These are phyloP conservation scores for Apis mellifera DNA, from an alignment of 1,140 invertebrate species.

Conservation along the genomic window DNA sequence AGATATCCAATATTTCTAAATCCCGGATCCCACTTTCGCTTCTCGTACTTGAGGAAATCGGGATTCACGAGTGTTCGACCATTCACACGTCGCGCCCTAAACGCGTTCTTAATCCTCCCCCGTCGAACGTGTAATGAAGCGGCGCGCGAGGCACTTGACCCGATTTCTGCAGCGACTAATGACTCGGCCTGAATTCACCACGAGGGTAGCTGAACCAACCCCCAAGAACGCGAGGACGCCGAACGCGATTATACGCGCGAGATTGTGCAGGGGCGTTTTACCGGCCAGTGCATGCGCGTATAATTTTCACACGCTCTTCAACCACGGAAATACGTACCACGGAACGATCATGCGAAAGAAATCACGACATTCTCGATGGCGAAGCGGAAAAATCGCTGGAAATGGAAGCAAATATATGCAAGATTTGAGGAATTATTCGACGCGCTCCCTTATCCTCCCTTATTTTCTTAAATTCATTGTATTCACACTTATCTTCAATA, in stretches of 20 bases:
- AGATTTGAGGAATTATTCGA: too few relatives aligned
- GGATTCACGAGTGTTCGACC: constrained; percentile 17
- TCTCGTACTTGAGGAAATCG: constrained; percentile 3
- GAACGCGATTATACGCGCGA: background rate
- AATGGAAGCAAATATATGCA: background rate
- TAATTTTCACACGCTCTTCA: constrained; percentile 43
- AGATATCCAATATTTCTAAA: constrained; percentile 1
- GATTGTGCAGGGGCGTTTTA: background rate
- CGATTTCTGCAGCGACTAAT: constrained; percentile 37
- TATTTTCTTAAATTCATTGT: too few relatives aligned
- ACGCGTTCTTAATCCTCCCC: constrained; percentile 41
- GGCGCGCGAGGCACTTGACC: constrained; percentile 33
- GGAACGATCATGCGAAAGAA: background rate
- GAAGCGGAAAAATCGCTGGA: background rate
- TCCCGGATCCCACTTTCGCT: background rate
- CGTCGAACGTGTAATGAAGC: constrained; percentile 42
- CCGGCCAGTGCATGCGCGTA: constrained; percentile 6
- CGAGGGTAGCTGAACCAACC: background rate
- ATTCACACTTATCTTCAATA: too few relatives aligned
- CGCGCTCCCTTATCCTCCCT: too few relatives aligned
- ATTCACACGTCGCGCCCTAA: constrained; percentile 26
- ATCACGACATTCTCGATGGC: background rate
- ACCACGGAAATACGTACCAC: constrained; percentile 39
- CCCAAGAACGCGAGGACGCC: background rate
- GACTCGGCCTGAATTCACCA: constrained; percentile 28